Evolutionary conservation across 2,888 invertebrate genomes (phyloP).

Genomic region (Elegia similella): DNA sequence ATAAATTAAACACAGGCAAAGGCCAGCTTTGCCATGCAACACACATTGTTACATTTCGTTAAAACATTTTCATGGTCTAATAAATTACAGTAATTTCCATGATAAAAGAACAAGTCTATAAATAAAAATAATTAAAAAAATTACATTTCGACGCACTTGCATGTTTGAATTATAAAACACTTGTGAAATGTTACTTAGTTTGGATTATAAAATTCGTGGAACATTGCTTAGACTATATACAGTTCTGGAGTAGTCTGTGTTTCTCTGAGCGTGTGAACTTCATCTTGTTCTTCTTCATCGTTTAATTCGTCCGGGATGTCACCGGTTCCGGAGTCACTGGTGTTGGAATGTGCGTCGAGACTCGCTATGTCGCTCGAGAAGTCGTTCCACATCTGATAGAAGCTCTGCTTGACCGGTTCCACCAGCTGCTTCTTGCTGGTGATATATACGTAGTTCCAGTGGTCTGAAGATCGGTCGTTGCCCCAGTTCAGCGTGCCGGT

Average conservation of each 20-base stretch:
- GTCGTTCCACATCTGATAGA: constrained; percentile 82
- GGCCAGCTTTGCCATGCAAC: constrained; percentile 35
- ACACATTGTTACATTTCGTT: constrained; percentile 16
- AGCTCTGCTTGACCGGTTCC: constrained; percentile 78
- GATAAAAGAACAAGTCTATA: constrained; percentile 25
- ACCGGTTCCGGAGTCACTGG: constrained; percentile 3
- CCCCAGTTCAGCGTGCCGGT: constrained; percentile 91
- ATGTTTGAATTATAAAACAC: constrained; percentile 58
- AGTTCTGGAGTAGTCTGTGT: constrained; percentile 48
- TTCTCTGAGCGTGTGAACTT: constrained; percentile 28
- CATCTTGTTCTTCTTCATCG: constrained; percentile 25
- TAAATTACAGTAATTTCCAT: constrained; percentile 17
- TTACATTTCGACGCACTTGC: constrained; percentile 33
- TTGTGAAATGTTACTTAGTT: constrained; percentile 49
- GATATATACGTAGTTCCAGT: constrained; percentile 86
- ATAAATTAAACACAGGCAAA: constrained; percentile 26
- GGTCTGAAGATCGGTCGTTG: constrained; percentile 84
- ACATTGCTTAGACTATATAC: constrained; percentile 32
- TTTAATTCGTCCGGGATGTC: constrained; percentile 28
- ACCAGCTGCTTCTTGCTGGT: constrained; percentile 82
- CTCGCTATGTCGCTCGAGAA: constrained; percentile 31
- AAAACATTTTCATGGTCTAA: constrained; percentile 21
- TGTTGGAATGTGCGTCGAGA: background rate
- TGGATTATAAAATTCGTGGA: constrained; percentile 55
- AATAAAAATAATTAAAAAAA: constrained; percentile 30